phyloP scores from a whole-genome alignment of 2,797 vertebrate species.

The Oryzias sinensis region DNA sequence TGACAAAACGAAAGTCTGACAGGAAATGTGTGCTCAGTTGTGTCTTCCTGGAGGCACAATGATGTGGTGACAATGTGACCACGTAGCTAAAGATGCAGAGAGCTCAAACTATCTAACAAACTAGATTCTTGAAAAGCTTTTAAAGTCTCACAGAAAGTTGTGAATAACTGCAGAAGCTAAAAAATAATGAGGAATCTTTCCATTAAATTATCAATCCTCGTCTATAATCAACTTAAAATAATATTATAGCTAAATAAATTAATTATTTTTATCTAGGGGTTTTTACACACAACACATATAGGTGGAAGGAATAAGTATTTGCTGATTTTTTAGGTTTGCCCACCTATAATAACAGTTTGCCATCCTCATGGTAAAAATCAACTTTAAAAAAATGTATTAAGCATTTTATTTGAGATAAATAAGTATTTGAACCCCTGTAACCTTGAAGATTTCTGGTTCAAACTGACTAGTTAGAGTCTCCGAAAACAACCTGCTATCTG shows the following conservation, averaged over 20 bases:
- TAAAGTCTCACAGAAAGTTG: constrained; percentile 42
- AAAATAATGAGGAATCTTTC: constrained; percentile 7
- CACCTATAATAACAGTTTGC: too few relatives aligned
- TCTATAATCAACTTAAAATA: constrained; percentile 9
- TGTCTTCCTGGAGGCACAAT: background rate
- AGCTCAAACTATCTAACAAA: constrained; percentile 35
- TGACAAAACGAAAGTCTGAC: constrained; percentile 5
- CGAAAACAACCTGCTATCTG: too few relatives aligned
- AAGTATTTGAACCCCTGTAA: too few relatives aligned
- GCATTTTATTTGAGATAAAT: too few relatives aligned
- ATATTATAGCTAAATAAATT: background rate
- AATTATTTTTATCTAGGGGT: too few relatives aligned
- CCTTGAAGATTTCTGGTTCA: too few relatives aligned
- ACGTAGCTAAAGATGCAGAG: constrained; percentile 17
- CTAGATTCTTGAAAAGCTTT: constrained; percentile 27
- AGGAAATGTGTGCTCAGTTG: constrained; percentile 38
- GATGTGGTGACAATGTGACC: constrained; percentile 3
- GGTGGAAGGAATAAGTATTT: too few relatives aligned
- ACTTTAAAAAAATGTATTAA: too few relatives aligned
- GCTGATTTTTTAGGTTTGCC: too few relatives aligned
- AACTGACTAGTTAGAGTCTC: too few relatives aligned
- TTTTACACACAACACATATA: too few relatives aligned
- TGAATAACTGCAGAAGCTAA: constrained; percentile 36
- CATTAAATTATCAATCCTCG: constrained; percentile 12
- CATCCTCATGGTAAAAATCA: too few relatives aligned